Base-by-base conservation (phyloP, 2,888 invertebrate species). In the Aporophyla lueneburgensis region DNA sequence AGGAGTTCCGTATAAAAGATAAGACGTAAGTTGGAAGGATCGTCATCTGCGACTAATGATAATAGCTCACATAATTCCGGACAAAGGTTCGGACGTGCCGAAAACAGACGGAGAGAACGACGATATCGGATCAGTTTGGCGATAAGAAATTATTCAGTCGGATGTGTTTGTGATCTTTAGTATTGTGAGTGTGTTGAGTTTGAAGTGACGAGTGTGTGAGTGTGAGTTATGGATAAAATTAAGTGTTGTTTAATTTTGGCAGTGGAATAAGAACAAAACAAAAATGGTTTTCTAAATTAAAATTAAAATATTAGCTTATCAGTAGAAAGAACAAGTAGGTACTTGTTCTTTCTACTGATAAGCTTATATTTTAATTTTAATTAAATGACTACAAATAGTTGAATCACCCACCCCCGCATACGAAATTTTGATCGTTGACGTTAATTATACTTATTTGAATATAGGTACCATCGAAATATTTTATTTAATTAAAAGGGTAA, bases 11-110 rank as follows among this genome's bases (percentile, higher is more conserved):
- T 90, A 89, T 90, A 90, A 91, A 91, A 92, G 91, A 92, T 92
- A 91, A 89, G 88, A 90, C 87, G 87, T 87, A 88, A 89, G 84
- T 85, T 87, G 81, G 86, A 77, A 81, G 86, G 89, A 89, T 91
- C 90, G 91, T 91, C 92, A 92, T 92, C 92, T 92, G 92, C 87
- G 83, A 87, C 91, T 93, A 92, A 93, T 92, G 93, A 92, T 92
- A 90, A 93, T 93, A 90, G 91, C 92, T 86, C 89, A 89, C 88
- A 90, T 89, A 90, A 92, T 90, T 89, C 83, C 87, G 87, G 80
- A 88, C 88, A 90, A 88, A 89, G 85, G 84, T 68, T 71, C 74
- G 81, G 80, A 86, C 83, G 87, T 87, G 89, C 84, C 86, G 89
- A 89, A 89, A 88, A 87, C 89, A 87, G 88, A 82, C 70, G 81